Evolutionary conservation across 2,888 invertebrate genomes (phyloP).

Genomic region (Melipona beecheii): DNA sequence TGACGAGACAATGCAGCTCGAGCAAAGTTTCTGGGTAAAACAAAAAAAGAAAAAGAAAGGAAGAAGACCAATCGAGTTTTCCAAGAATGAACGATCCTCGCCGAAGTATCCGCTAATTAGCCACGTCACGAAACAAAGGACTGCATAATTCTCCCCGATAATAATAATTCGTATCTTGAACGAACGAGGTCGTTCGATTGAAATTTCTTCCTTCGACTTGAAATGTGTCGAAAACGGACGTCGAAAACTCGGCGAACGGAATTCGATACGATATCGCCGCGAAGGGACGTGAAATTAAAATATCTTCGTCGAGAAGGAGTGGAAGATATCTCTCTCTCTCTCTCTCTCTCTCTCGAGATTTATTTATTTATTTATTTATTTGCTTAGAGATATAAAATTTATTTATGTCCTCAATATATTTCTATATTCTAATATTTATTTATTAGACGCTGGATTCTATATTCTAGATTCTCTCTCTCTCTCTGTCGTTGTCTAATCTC

Average conservation of each 20-base stretch:
- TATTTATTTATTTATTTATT: too few species aligned
- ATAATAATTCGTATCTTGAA: constrained; percentile 21
- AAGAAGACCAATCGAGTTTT: neutral
- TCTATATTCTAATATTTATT: too few species aligned
- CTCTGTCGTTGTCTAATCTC: constrained; percentile 61
- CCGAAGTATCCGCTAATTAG: constrained; percentile 26
- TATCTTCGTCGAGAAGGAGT: constrained; percentile 70
- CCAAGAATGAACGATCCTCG: neutral
- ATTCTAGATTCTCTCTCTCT: neutral
- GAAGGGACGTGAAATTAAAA: constrained; percentile 79
- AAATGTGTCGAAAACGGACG: constrained; percentile 66
- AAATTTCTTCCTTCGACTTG: constrained; percentile 27
- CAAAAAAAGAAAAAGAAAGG: too few species aligned
- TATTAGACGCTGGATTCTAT: too few species aligned
- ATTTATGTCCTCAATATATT: too few species aligned
- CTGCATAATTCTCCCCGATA: constrained; percentile 6
- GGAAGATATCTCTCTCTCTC: constrained; percentile 30
- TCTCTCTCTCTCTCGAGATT: too few species aligned
- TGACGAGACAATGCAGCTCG: neutral
- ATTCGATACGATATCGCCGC: constrained; percentile 73
- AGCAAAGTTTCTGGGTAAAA: neutral
- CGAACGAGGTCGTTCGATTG: neutral
- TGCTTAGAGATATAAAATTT: too few species aligned
- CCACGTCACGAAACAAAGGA: neutral
- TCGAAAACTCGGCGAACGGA: constrained; percentile 67